Conservation (phyloP, 2,888 invertebrate genomes). For the Xestobium rufovillosum region DNA sequence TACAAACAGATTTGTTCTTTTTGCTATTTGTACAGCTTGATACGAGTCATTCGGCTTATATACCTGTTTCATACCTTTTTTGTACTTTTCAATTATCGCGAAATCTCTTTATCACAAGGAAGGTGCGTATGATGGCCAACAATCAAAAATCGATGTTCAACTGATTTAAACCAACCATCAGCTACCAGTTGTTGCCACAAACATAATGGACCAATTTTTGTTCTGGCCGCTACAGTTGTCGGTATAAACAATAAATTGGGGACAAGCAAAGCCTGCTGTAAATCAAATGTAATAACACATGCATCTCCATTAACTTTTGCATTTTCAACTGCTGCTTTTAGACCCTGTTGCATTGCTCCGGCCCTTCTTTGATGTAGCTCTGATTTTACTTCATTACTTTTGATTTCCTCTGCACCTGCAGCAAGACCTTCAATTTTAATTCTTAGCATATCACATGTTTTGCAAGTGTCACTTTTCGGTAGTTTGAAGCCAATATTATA, state of each 20-base stretch:
- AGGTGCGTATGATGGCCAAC: not conserved
- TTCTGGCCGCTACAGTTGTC: conserved; percentile 2
- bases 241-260: conserved; percentile 9
- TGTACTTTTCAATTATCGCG: not conserved
- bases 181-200: conserved; percentile 1
- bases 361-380: conserved; percentile 17
- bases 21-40: no score
- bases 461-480: conserved; percentile 23
- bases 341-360: conserved; percentile 18
- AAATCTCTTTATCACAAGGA: not conserved
- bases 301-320: not conserved
- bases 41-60: not conserved
- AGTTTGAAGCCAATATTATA: conserved; percentile 24
- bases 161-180: not conserved
- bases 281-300: conserved; percentile 17
- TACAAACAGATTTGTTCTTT: no score
- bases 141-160: not conserved
- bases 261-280: conserved; percentile 22
- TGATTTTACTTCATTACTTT: not conserved
- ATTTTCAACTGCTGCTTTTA: conserved; percentile 6
- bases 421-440: not conserved
- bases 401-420: not conserved
- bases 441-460: conserved; percentile 12
- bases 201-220: not conserved
- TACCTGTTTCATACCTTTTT: not conserved